Conservation (phyloP, 92 coral and sea anemone genomes). For the Palythoa grandis region DNA sequence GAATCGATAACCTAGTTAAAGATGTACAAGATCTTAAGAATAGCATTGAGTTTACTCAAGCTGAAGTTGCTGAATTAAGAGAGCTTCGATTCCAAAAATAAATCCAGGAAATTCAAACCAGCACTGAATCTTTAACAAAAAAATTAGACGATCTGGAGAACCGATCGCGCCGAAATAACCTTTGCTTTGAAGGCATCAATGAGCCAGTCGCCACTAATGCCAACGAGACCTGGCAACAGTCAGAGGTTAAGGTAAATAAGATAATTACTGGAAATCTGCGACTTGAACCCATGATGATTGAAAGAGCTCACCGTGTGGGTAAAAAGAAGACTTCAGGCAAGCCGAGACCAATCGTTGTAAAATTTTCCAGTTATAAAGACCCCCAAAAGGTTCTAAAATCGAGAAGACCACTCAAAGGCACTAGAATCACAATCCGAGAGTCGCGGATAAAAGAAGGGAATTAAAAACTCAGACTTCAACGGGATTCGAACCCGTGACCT, state of each 20-base stretch:
- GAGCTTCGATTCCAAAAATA: not conserved
- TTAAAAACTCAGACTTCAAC: too few relatives aligned
- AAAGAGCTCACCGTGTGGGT: too few relatives aligned
- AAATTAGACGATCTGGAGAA: conserved; percentile 58
- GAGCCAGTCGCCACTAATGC: conserved; percentile 5
- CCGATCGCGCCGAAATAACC: conserved; percentile 54
- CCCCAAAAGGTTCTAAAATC: not conserved
- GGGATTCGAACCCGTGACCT: too few relatives aligned
- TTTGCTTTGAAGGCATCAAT: conserved; percentile 55
- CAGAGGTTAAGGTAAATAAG: conserved; percentile 44
- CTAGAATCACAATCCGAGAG: conserved; percentile 13
- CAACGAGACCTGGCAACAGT: conserved; percentile 44
- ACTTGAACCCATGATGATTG: not conserved
- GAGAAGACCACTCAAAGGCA: not conserved
- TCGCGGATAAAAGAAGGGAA: too few relatives aligned
- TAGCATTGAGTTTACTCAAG: conserved; percentile 37
- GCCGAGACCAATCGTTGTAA: too few relatives aligned
- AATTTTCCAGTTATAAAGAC: not conserved
- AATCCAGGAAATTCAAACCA: conserved; percentile 3
- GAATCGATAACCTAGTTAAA: conserved; percentile 28
- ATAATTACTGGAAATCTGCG: conserved; percentile 26
- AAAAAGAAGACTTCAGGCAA: conserved; percentile 4
- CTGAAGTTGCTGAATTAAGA: conserved; percentile 15
- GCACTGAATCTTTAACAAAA: conserved; percentile 7
- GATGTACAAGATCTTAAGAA: conserved; percentile 23